Conservation (phyloP, 2,888 invertebrate genomes). For the Trichacis sp. region DNA sequence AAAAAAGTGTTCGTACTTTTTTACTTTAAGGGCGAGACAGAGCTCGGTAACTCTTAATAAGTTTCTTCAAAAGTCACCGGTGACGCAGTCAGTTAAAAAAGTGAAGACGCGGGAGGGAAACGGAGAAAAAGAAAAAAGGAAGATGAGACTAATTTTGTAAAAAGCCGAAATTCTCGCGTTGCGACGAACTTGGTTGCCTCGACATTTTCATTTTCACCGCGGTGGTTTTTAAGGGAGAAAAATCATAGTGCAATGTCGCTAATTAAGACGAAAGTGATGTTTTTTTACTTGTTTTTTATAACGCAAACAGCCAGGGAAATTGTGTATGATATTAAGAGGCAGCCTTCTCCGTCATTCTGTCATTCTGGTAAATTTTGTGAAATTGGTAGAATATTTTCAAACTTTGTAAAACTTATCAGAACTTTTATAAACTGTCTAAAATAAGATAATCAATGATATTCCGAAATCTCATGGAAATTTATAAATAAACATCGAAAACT, state of each 20-base stretch:
- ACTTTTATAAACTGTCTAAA: too few relatives aligned
- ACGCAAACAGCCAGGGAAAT: too few relatives aligned
- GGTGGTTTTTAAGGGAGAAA: conserved; percentile 10
- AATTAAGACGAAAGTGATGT: too few relatives aligned
- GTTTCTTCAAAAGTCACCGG: conserved; percentile 24
- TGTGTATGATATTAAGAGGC: too few relatives aligned
- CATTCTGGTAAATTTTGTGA: too few relatives aligned
- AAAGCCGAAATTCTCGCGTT: conserved; percentile 13
- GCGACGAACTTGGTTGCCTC: conserved; percentile 15
- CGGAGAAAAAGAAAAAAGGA: not conserved
- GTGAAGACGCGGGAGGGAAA: conserved; percentile 8
- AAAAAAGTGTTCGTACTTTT: not conserved
- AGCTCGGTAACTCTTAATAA: conserved; percentile 37
- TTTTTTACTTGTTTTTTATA: not conserved
- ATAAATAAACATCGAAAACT: too few relatives aligned
- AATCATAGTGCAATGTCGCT: not conserved
- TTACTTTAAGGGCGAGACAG: conserved; percentile 13
- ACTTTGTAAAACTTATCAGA: too few relatives aligned
- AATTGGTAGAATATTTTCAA: too few relatives aligned
- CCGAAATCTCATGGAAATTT: too few relatives aligned
- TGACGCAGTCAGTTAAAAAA: conserved; percentile 1
- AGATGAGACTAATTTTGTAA: not conserved
- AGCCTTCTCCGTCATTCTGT: too few relatives aligned
- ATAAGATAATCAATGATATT: too few relatives aligned
- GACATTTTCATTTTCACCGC: conserved; percentile 29